Evolutionary conservation across 2,797 vertebrate species (phyloP).

Genomic region (Poecile montanus): DNA sequence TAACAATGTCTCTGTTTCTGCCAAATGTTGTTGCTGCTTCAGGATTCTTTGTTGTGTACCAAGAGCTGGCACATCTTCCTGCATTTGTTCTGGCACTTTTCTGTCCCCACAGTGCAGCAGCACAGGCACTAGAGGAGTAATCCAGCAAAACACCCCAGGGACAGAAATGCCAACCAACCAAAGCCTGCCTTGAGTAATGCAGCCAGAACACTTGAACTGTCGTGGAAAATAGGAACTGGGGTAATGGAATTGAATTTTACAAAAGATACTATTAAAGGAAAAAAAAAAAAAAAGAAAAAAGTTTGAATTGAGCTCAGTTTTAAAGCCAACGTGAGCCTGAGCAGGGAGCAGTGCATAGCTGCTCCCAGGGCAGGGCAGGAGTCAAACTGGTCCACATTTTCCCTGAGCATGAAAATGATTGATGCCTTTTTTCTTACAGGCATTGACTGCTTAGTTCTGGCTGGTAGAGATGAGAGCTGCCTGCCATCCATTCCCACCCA

Average conservation of each 20-base stretch:
- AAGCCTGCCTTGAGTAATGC: neutral
- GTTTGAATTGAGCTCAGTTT: neutral
- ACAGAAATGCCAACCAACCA: neutral
- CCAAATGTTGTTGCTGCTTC: slow-evolving; percentile 5
- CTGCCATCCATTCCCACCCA: neutral
- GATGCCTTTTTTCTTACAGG: neutral
- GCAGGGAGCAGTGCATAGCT: neutral
- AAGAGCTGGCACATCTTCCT: slow-evolving; percentile 34
- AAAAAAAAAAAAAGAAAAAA: too few relatives aligned
- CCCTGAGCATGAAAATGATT: neutral
- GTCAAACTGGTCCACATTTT: neutral
- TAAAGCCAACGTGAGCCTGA: neutral
- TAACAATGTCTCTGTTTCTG: slow-evolving; percentile 41
- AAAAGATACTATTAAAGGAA: neutral
- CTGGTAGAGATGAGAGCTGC: neutral
- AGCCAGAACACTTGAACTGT: neutral
- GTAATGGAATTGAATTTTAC: neutral
- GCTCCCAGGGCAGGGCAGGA: neutral
- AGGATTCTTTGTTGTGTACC: neutral
- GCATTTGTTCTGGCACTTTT: slow-evolving; percentile 45
- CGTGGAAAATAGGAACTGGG: neutral
- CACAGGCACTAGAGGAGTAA: neutral
- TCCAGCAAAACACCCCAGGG: neutral
- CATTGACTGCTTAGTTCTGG: neutral
- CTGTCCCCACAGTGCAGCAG: neutral